A percentile compares a stretch with the other conserved stretches of the same genome.
These are phyloP conservation scores for Antedon mediterranea DNA, from an alignment of 53 echinoderm and acorn worm genomes.

Conservation along the genomic window DNA sequence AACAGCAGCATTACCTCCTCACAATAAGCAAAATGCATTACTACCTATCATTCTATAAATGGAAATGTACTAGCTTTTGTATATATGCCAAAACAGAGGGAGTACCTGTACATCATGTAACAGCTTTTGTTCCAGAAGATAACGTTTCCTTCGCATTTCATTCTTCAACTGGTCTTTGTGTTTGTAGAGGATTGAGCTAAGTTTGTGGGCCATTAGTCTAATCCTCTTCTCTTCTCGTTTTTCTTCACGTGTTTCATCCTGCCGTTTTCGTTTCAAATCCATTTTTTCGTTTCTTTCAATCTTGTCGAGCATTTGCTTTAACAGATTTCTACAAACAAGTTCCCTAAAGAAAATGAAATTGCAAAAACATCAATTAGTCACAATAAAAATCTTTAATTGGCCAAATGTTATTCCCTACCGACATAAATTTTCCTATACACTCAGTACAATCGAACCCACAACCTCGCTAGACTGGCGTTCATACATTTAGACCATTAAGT, in stretches of 20 bases:
- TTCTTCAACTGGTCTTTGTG: conserved; percentile 66
- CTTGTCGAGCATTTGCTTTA: conserved; percentile 76
- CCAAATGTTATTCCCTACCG: too few relatives aligned
- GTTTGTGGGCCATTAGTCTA: conserved; percentile 31
- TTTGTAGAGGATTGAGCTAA: conserved; percentile 38
- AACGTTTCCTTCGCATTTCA: conserved; percentile 57
- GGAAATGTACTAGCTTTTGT: too few relatives aligned
- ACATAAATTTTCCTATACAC: too few relatives aligned
- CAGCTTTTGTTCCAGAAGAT: conserved; percentile 61
- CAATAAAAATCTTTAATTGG: too few relatives aligned
- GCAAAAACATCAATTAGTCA: not conserved
- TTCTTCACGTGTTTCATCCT: conserved; percentile 25
- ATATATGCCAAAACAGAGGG: too few relatives aligned
- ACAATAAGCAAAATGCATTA: too few relatives aligned
- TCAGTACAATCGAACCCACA: too few relatives aligned
- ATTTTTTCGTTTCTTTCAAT: conserved; percentile 67
- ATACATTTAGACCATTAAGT: too few relatives aligned
- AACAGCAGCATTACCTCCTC: too few relatives aligned
- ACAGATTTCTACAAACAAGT: conserved; percentile 46
- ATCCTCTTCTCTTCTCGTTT: conserved; percentile 59
- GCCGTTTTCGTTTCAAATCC: conserved; percentile 63
- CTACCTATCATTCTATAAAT: too few relatives aligned
- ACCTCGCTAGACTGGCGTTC: too few relatives aligned
- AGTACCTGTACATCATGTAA: conserved; percentile 69
- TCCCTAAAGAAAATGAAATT: conserved; percentile 25